Evolutionary conservation across 2,113 vertebrate species (phyloP), one percentile per base, ranked within the genome.

Genomic region (Anarhynchus alexandrinus): DNA sequence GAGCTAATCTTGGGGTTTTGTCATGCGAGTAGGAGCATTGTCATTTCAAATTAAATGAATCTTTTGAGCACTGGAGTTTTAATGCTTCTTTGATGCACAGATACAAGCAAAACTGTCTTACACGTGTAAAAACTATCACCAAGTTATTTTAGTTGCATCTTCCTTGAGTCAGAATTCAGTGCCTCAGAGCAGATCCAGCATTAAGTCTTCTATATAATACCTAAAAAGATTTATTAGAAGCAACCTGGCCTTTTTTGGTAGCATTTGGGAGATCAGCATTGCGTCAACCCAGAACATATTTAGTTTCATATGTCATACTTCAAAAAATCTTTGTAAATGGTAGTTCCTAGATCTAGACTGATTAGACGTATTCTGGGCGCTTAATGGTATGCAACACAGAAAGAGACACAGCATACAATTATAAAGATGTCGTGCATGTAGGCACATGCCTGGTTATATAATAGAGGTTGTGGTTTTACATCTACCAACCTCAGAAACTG

Each of bases 231-330:
- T 80, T 97, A 82, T 93, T 91, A 90, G 91, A 77, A 92, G 62
- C 58, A 95, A 89, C 30, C 10, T 93, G 81, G 27, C 66, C 89
- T 93, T 97, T 96, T 95, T 95, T 93, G 93, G 93, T 95, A 95
- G 51, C 32, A 72, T 70, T 82, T 85, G 54, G 38, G 58, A 91
- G 78, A 91, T 69, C 61, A 89, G 84, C 66, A 79, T 94, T 94
- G 70, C 26, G 1, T 88, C 78, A 96, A 34, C 42, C 16, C 66
- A 55, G 84, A 82, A 85, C 86, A 94, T 94, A 85, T 32, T 95
- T 94, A 65, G 86, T 82, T 93, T 90, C 5, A 1, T 85, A 93
- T 80, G 84, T 94, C 84, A 95, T 82, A 66, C 42, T 80, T 94
- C 12, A 79, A 91, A 93, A 96, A 86, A 90, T 34, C 36, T 82